Conservation (phyloP, 2,113 vertebrate species). For the Myxocyprinus asiaticus region DNA sequence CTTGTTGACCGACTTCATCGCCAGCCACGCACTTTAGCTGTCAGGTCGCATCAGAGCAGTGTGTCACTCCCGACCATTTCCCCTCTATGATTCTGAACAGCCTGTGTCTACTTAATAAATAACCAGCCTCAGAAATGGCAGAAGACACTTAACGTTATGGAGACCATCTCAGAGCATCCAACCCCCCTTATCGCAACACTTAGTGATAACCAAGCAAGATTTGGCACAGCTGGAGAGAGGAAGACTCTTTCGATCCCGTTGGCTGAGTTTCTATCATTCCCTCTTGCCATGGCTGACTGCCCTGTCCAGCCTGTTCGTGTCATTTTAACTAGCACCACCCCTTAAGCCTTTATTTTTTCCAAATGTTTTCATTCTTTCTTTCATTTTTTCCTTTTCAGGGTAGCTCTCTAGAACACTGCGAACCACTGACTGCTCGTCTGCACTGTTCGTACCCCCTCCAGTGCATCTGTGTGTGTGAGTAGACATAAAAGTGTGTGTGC, state of each 20-base stretch:
- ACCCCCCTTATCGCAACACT: slow-evolving; percentile 42
- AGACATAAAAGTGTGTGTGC: not conserved
- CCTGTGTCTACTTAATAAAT: slow-evolving; percentile 59
- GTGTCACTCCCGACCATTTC: slow-evolving; percentile 53
- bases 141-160: slow-evolving; percentile 45
- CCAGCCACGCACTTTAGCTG: slow-evolving; percentile 59
- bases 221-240: slow-evolving; percentile 53
- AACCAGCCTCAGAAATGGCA: slow-evolving; percentile 54
- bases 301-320: slow-evolving; percentile 53
- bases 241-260: slow-evolving; percentile 38
- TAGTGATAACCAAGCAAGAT: slow-evolving; percentile 54
- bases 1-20: slow-evolving; percentile 43
- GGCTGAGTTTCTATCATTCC: slow-evolving; percentile 53
- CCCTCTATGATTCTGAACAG: slow-evolving; percentile 46
- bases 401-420: slow-evolving; percentile 28
- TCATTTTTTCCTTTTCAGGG: not conserved
- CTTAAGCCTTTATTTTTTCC: not conserved
- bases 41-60: slow-evolving; percentile 56
- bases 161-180: slow-evolving; percentile 47
- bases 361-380: not conserved
- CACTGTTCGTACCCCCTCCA: slow-evolving; percentile 30
- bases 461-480: not conserved
- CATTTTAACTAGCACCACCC: slow-evolving; percentile 23
- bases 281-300: slow-evolving; percentile 59
- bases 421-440: slow-evolving; percentile 35